Evolutionary conservation across 2,113 vertebrate species (phyloP), one percentile per base, ranked within the genome.

Genomic region (Malurus cyaneus): DNA sequence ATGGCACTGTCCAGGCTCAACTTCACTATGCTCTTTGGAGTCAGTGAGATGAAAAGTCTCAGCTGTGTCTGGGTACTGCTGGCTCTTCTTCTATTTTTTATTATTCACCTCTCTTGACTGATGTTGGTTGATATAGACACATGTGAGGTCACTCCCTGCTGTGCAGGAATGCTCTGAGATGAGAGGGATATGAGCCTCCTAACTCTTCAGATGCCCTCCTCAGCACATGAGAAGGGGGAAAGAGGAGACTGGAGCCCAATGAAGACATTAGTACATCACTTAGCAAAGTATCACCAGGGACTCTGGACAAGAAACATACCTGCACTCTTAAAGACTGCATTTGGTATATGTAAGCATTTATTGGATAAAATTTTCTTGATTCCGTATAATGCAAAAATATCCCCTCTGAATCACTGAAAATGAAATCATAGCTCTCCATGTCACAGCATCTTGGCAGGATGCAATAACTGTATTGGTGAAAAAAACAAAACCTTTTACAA

Each of bases 21-120:
- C 52, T 88, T 89, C n/a, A 15, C 31, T 84, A 50, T 46, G 53
- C 53, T 87, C 65, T 92, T 94, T 93, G 86, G 86, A 93, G 56
- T 89, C 92, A 87, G 53, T 53, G 61, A 81, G 72, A 92, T 91
- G 36, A 91, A 92, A 94, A 77, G 64, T 90, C 60, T 74, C 82
- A 86, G 80, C 86, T 86, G 90, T 66, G 74, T 59, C 76, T 80
- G 52, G 6, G 34, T 80, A 78, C 77, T 94, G 66, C 70, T 87
- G 57, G 44, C 49, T 95, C 47, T 71, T 91, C 73, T 41, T 78
- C 41, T 69, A 16, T 61, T 72, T 94, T 88, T 86, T 81, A 71
- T 91, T 84, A 65, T 17, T 88, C 34, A 74, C 31, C 41, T 84
- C 80, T 60, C 46, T 79, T 60, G 83, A 66, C 29, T 94, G 89